Conservation (phyloP, 2,113 vertebrate genomes). For the Amphiprion percula region DNA sequence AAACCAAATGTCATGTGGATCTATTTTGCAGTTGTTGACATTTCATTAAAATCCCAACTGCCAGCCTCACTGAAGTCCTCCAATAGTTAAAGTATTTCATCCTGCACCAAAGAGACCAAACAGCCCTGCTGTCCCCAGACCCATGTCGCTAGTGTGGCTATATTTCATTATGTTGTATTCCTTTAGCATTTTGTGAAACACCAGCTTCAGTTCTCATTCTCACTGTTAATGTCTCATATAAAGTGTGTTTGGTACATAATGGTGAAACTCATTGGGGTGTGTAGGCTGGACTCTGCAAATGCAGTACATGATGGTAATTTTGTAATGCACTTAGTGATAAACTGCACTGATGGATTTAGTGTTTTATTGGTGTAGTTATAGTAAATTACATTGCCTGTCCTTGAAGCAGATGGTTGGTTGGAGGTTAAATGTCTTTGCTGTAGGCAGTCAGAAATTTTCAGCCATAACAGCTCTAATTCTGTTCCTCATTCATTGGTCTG, state of each 20-base stretch:
- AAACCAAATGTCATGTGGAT: too few relatives aligned
- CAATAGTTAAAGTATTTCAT: not conserved
- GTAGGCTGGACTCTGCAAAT: not conserved
- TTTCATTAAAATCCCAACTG: not conserved
- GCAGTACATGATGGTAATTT: not conserved
- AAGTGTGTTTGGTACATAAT: too few relatives aligned
- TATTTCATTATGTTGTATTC: not conserved
- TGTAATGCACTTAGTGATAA: constrained; percentile 4
- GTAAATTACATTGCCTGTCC: constrained; percentile 17
- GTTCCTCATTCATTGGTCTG: not conserved
- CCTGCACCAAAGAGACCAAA: not conserved
- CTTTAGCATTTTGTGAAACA: not conserved
- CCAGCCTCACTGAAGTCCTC: not conserved
- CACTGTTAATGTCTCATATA: too few relatives aligned
- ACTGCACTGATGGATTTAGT: constrained; percentile 4
- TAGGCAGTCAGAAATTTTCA: constrained; percentile 1
- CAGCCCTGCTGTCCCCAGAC: not conserved
- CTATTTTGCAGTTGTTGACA: too few relatives aligned
- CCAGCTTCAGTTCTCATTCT: not conserved
- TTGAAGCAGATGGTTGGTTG: constrained; percentile 30
- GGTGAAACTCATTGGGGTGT: not conserved
- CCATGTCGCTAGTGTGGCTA: not conserved
- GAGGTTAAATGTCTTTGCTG: constrained; percentile 17
- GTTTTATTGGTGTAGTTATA: constrained; percentile 20
- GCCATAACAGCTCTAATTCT: constrained; percentile 2